A percentile compares a stretch with the other conserved stretches of the same genome.
Conservation (phyloP, 2,888 invertebrate genomes). For the Caenorhabditis parvicauda region DNA sequence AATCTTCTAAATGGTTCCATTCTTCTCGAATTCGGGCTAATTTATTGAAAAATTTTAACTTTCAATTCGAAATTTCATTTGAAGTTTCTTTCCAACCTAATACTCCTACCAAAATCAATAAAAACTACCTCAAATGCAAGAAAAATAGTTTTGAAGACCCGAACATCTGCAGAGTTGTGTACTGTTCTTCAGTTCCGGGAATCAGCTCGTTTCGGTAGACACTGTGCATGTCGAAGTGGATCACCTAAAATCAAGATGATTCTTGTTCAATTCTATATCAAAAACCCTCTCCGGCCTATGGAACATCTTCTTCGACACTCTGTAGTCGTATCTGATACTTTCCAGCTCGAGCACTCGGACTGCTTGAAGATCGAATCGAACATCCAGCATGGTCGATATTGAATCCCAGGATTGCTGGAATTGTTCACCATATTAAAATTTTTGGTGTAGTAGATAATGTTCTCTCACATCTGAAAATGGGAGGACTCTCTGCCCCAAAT, state of each 20-base stretch:
- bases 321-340: slow-evolving; percentile 28
- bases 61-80: no score
- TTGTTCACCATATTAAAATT: neutral
- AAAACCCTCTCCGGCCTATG: slow-evolving; percentile 36
- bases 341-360: slow-evolving; percentile 15
- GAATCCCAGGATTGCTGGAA: slow-evolving; percentile 28
- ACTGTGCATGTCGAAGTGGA: slow-evolving; percentile 32
- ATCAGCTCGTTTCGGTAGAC: slow-evolving; percentile 23
- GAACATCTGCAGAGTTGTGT: slow-evolving; percentile 20
- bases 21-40: no score
- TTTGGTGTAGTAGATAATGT: neutral
- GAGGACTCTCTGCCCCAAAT: no score
- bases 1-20: slow-evolving; percentile 21
- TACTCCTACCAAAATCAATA: no score
- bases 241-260: slow-evolving; percentile 11
- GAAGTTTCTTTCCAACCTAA: no score
- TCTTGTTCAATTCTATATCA: no score
- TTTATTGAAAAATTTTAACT: no score
- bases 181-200: slow-evolving; percentile 6
- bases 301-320: slow-evolving; percentile 35
- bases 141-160: slow-evolving; percentile 19
- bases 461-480: no score
- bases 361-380: slow-evolving; percentile 14
- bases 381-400: slow-evolving; percentile 8
- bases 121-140: slow-evolving; percentile 23